Conservation (phyloP, 1,140 invertebrate genomes). For the Aphaenogaster floridana region DNA sequence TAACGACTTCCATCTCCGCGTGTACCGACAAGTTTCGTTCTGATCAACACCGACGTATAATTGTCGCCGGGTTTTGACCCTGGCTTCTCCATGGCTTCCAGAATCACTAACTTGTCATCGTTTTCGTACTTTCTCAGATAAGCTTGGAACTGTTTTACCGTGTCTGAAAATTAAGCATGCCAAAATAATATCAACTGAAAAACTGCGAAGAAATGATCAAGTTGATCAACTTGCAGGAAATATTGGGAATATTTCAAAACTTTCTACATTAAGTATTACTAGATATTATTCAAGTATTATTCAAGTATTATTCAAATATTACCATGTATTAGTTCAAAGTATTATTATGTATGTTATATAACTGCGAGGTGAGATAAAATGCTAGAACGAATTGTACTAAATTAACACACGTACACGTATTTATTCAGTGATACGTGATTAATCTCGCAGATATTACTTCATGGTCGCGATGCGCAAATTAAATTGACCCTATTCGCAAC, state of each 20-base stretch:
- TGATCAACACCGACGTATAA: conserved; percentile 82
- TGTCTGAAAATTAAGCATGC: conserved; percentile 67
- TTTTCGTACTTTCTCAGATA: conserved; percentile 80
- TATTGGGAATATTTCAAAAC: not conserved
- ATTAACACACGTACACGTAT: not conserved
- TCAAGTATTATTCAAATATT: no score
- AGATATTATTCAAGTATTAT: no score
- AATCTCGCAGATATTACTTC: not conserved
- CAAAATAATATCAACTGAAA: not conserved
- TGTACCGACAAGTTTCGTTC: conserved; percentile 76
- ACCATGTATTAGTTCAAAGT: not conserved
- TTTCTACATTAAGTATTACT: not conserved
- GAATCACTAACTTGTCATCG: conserved; percentile 79
- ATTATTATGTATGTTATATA: not conserved
- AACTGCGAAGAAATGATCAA: not conserved
- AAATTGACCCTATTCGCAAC: not conserved
- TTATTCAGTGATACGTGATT: not conserved
- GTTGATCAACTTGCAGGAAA: not conserved
- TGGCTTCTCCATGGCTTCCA: conserved; percentile 72
- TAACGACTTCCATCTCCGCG: conserved; percentile 80
- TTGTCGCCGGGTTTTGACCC: conserved; percentile 83
- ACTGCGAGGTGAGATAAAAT: not conserved
- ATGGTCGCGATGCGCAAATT: conserved; percentile 10
- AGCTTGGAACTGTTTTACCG: conserved; percentile 60
- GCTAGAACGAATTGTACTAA: not conserved